Conservation (phyloP, 1,140 invertebrate genomes). For the Zaprionus ornatus region DNA sequence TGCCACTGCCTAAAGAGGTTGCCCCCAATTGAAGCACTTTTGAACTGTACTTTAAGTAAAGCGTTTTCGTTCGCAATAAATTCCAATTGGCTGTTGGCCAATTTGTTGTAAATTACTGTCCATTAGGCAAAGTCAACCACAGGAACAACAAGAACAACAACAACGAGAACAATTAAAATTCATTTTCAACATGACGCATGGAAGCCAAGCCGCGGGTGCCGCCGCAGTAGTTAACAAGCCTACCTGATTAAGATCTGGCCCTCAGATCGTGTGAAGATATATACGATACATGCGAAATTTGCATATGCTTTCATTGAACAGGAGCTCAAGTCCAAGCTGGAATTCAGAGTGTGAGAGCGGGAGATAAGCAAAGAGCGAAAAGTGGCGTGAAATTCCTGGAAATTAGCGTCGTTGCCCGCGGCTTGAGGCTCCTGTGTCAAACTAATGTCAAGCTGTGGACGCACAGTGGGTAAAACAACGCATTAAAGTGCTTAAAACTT, state of each 20-base stretch:
- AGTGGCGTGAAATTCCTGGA: conserved; percentile 75
- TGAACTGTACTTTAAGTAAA: conserved; percentile 3
- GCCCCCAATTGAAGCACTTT: background rate
- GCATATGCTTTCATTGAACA: conserved; percentile 30
- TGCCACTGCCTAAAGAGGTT: background rate
- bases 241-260: conserved; percentile 34
- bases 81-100: conserved; percentile 41
- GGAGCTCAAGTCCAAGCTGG: background rate
- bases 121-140: conserved; percentile 35
- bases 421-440: conserved; percentile 68
- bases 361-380: conserved; percentile 46
- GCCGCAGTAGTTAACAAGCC: conserved; percentile 70
- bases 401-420: conserved; percentile 50
- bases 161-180: conserved; percentile 70
- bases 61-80: conserved; percentile 84
- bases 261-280: conserved; percentile 72
- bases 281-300: conserved; percentile 53
- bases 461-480: conserved; percentile 23
- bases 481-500: background rate
- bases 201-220: conserved; percentile 42
- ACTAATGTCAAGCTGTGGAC: conserved; percentile 51
- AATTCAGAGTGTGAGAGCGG: background rate
- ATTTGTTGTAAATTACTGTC: conserved; percentile 62
- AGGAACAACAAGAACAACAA: conserved; percentile 1
- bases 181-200: conserved; percentile 65